Evolutionary conservation across 2,797 vertebrate genomes (phyloP), one percentile per base, ranked within the genome.

Genomic region (Taenioides sp.): DNA sequence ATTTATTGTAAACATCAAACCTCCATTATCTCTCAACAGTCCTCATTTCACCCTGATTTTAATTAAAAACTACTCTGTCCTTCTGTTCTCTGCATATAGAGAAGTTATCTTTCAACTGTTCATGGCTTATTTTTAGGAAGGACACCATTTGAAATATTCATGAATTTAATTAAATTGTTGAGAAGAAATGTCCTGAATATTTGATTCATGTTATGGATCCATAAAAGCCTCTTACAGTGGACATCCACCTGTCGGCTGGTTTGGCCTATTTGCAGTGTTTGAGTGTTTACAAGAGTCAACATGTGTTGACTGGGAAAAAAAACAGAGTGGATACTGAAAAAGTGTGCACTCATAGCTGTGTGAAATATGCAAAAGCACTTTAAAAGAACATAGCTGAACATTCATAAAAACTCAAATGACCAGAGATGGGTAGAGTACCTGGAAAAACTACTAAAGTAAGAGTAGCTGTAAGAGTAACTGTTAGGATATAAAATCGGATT

Each of bases 101-200:
- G 84, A 69, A 74, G 84, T 81, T 82, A 83, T 83, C 80, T 86
- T 84, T 87, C 52, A 87, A 72, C 84, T 77, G 70, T 76, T 85
- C 71, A 75, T 81, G 72, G 74, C 86, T 82, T 86, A 84, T 87
- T 86, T 80, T 86, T 80, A 76, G 84, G 73, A 69, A 70, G 69
- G 59, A 73, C 66, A 54, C 62, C 65, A 68, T 86, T 82, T 89
- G 61, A 88, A 92, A 89, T 77, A 87, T 86, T 87, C 73, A 91
- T 79, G 50, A n/a, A 71, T 78, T 83, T 86, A 83, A 90, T 90
- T 82, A 89, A 89, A 89, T 77, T 76, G 84, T 85, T 80, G 76
- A 55, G 31, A 61, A 83, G 70, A 88, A 87, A 81, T 77, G 73
- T 63, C 37, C 1, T 87, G 70, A 89, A 92, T 89, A 83, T 91